Percentiles rank a stretch among this genome's conserved stretches.
phyloP scores from a whole-genome alignment of 2,888 invertebrate species.

The Drosophila tripunctata region DNA sequence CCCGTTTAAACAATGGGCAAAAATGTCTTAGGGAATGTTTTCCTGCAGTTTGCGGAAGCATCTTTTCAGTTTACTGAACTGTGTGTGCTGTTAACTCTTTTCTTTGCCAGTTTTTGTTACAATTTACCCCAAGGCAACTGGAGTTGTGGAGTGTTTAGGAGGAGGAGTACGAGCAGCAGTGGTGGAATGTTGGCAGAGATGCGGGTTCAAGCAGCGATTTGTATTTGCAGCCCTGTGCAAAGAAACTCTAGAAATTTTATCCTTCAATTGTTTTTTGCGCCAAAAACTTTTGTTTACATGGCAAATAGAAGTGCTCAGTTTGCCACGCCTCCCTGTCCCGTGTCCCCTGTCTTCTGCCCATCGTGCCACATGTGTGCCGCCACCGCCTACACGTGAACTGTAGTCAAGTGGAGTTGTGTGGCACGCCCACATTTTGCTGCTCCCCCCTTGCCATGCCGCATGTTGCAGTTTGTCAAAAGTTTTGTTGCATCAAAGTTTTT shows the following conservation, averaged over 20 bases:
- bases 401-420: constrained; percentile 48
- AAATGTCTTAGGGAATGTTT: constrained; percentile 31
- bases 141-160: not conserved
- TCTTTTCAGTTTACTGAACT: constrained; percentile 9
- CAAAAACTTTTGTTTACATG: constrained; percentile 77
- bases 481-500: constrained; percentile 76
- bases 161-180: too few relatives aligned
- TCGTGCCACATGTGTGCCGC: not conserved
- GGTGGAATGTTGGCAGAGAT: constrained; percentile 42
- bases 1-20: constrained; percentile 33
- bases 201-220: constrained; percentile 59
- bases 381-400: constrained; percentile 20
- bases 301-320: constrained; percentile 55
- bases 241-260: constrained; percentile 56
- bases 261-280: constrained; percentile 73
- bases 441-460: constrained; percentile 16
- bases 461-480: constrained; percentile 63
- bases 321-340: constrained; percentile 28
- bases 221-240: constrained; percentile 39
- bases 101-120: constrained; percentile 52
- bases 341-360: not conserved
- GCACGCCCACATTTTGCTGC: constrained; percentile 29
- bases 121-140: constrained; percentile 39
- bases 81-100: not conserved
- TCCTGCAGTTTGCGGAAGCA: constrained; percentile 14